phyloP scores from a whole-genome alignment of 2,888 invertebrate species.

The Rhorus exstirpatorius region DNA sequence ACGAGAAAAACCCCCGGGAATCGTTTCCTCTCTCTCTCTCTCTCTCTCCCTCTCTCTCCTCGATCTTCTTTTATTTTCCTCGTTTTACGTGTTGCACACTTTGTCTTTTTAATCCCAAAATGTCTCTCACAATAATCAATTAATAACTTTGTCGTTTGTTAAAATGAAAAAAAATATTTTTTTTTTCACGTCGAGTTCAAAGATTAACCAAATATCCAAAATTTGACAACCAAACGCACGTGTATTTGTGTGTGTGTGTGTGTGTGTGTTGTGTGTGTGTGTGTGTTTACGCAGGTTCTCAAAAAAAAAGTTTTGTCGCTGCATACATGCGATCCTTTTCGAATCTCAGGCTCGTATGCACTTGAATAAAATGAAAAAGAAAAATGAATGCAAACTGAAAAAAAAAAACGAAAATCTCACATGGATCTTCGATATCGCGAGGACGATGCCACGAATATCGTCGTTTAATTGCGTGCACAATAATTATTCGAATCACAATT shows the following conservation, averaged over 20 bases:
- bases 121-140: slow-evolving; percentile 2
- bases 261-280: no score
- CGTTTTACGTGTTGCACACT: slow-evolving; percentile 29
- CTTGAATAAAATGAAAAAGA: not conserved
- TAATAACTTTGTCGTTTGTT: not conserved
- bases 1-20: slow-evolving; percentile 22
- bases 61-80: slow-evolving; percentile 37
- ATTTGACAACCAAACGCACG: no score
- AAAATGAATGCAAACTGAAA: slow-evolving; percentile 13
- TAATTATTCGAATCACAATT: slow-evolving; percentile 28
- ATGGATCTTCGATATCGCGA: not conserved
- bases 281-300: no score
- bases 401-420: not conserved
- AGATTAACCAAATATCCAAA: no score
- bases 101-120: not conserved
- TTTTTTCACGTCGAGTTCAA: not conserved
- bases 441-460: not conserved
- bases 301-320: not conserved
- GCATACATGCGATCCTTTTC: not conserved
- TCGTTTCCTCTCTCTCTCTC: no score
- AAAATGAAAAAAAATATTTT: not conserved
- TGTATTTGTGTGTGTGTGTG: no score
- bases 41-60: slow-evolving; percentile 25
- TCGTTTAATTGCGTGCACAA: slow-evolving; percentile 24
- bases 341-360: not conserved